A percentile compares a stretch with the other conserved stretches of the same genome.
phyloP scores from a whole-genome alignment of 2,888 invertebrate species.

The Dione juno region DNA sequence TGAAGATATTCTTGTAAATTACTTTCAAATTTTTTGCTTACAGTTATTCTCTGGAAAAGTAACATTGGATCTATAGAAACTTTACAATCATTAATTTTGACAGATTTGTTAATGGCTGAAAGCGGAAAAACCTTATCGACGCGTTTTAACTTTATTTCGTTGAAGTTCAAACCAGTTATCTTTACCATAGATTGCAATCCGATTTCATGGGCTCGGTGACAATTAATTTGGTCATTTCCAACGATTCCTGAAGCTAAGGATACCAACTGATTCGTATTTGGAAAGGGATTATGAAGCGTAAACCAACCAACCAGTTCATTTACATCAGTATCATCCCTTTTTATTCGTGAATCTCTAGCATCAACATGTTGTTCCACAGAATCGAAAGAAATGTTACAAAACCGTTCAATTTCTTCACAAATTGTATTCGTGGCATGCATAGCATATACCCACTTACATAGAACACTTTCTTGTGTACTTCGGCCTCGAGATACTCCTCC shows the following conservation, averaged over 20 bases:
- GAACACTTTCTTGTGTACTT: constrained; percentile 47
- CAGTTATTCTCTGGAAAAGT: constrained; percentile 47
- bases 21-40: constrained; percentile 47
- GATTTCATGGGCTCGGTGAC: constrained; percentile 49
- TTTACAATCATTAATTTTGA: constrained; percentile 46
- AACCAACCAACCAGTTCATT: constrained; percentile 45
- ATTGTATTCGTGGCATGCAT: constrained; percentile 51
- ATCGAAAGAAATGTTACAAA: constrained; percentile 41
- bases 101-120: constrained; percentile 41
- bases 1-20: constrained; percentile 47
- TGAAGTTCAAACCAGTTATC: constrained; percentile 46
- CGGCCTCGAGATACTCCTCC: constrained; percentile 46
- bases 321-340: constrained; percentile 44
- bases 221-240: constrained; percentile 49
- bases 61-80: constrained; percentile 48
- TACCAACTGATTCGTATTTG: constrained; percentile 43
- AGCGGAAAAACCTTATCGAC: constrained; percentile 49
- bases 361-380: constrained; percentile 46
- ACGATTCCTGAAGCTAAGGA: constrained; percentile 48
- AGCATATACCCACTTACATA: constrained; percentile 51
- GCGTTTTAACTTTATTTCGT: constrained; percentile 52
- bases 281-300: constrained; percentile 45
- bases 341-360: constrained; percentile 43
- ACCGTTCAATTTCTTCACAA: constrained; percentile 48
- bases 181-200: constrained; percentile 49